These are phyloP conservation scores for Limanda limanda DNA, from an alignment of 2,113 vertebrate species.

Conservation along the genomic window DNA sequence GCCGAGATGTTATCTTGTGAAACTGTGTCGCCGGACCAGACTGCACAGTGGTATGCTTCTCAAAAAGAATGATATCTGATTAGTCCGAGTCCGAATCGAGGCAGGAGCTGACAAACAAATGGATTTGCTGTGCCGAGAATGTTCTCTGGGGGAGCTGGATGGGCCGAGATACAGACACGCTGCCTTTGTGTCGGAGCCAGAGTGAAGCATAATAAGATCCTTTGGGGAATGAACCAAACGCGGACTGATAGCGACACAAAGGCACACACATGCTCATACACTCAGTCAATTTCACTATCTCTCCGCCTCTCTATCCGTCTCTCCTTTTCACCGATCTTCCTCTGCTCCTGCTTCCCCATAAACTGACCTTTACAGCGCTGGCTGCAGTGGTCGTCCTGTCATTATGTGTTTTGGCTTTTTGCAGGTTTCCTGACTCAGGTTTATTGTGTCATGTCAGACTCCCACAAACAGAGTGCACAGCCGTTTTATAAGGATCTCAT, in stretches of 20 bases:
- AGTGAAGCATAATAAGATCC: slow-evolving; percentile 77
- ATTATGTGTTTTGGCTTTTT: slow-evolving; percentile 41
- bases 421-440: slow-evolving; percentile 9
- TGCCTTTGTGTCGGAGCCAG: slow-evolving; percentile 74
- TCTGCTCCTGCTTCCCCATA: slow-evolving; percentile 15
- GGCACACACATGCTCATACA: slow-evolving; percentile 71
- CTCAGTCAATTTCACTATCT: slow-evolving; percentile 70
- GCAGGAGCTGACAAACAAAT: slow-evolving; percentile 79
- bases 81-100: slow-evolving; percentile 59
- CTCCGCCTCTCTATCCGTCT: slow-evolving; percentile 10
- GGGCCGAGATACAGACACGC: slow-evolving; percentile 68
- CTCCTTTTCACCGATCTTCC: slow-evolving; percentile 12
- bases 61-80: slow-evolving; percentile 77
- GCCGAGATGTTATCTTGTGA: slow-evolving; percentile 59
- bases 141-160: slow-evolving; percentile 75
- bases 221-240: slow-evolving; percentile 80
- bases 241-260: slow-evolving; percentile 72
- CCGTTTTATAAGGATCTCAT: not conserved
- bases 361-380: slow-evolving; percentile 61
- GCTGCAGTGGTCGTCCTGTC: slow-evolving; percentile 12
- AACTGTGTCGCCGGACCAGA: slow-evolving; percentile 35
- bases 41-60: slow-evolving; percentile 55
- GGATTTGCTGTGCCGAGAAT: slow-evolving; percentile 75
- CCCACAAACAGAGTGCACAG: slow-evolving; percentile 11
- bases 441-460: slow-evolving; percentile 38